Conservation (phyloP, 2,113 vertebrate species). For the Copsychus sechellarum region DNA sequence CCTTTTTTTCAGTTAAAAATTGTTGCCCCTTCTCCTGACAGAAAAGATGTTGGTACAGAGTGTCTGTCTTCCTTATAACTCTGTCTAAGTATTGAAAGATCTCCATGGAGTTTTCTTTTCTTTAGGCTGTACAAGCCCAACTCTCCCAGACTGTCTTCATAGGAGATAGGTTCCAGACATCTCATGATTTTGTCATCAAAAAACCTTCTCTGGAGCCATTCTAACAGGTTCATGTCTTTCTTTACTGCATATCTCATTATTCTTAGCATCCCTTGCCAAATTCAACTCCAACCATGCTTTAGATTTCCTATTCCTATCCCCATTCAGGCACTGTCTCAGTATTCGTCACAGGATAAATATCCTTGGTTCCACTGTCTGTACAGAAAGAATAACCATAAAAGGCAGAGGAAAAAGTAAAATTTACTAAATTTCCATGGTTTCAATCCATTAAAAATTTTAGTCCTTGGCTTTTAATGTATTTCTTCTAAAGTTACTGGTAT, state of each 20-base stretch:
- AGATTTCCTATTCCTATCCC: background rate
- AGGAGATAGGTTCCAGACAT: background rate
- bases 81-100: background rate
- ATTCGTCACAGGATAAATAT: background rate
- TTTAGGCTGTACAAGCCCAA: background rate
- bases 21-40: background rate
- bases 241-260: background rate
- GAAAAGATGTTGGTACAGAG: fast-evolving
- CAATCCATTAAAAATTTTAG: background rate
- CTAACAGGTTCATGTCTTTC: background rate
- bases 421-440: background rate
- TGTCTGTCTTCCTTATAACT: background rate
- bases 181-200: background rate
- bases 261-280: background rate
- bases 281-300: background rate
- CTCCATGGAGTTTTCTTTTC: background rate
- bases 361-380: background rate
- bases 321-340: background rate
- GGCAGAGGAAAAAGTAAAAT: background rate
- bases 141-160: background rate
- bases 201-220: background rate
- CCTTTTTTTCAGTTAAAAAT: background rate
- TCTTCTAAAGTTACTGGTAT: background rate
- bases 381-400: background rate
- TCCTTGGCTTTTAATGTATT: background rate